Percentiles rank a stretch among this genome's conserved stretches.
These are phyloP conservation scores for Cherax quadricarinatus DNA, from an alignment of 1,140 invertebrate species.

Conservation along the genomic window DNA sequence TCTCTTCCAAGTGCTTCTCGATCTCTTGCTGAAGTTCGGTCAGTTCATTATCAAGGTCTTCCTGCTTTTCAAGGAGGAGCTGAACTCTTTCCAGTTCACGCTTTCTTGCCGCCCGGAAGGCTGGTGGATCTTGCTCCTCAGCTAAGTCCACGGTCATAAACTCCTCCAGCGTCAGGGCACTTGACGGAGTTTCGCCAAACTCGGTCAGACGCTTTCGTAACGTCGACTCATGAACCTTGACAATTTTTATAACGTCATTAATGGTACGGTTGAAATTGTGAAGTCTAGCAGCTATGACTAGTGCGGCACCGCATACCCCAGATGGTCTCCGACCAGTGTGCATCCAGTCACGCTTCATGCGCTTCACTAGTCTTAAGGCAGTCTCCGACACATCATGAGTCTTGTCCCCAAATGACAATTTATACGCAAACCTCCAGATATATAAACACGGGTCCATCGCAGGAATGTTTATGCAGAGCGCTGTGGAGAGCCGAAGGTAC, in stretches of 20 bases:
- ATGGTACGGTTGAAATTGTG: constrained; percentile 94
- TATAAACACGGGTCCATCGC: constrained; percentile 81
- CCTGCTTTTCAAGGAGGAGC: constrained; percentile 75
- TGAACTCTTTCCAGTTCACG: constrained; percentile 85
- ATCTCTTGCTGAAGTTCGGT: constrained; percentile 77
- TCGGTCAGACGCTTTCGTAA: constrained; percentile 93
- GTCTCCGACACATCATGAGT: constrained; percentile 97
- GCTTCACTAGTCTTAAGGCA: constrained; percentile 92
- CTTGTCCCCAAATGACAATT: constrained; percentile 94
- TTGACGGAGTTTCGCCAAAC: constrained; percentile 96
- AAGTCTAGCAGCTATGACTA: constrained; percentile 85
- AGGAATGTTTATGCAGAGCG: constrained; percentile 94
- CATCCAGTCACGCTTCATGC: constrained; percentile 99
- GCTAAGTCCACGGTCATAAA: constrained; percentile 98
- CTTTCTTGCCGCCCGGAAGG: constrained; percentile 92
- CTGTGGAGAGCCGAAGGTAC: constrained; percentile 91
- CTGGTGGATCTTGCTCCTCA: constrained; percentile 96
- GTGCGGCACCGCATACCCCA: constrained; percentile 94
- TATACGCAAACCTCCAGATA: constrained; percentile 86
- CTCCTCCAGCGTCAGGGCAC: constrained; percentile 93
- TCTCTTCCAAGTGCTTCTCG: constrained; percentile 83
- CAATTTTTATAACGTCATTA: constrained; percentile 94
- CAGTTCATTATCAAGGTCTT: constrained; percentile 79
- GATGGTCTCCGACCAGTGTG: constrained; percentile 96
- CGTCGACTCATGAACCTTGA: constrained; percentile 96